Percentiles rank a stretch among this genome's conserved stretches.
phyloP scores from a whole-genome alignment of 2,888 invertebrate species.

The Thalpophila matura region DNA sequence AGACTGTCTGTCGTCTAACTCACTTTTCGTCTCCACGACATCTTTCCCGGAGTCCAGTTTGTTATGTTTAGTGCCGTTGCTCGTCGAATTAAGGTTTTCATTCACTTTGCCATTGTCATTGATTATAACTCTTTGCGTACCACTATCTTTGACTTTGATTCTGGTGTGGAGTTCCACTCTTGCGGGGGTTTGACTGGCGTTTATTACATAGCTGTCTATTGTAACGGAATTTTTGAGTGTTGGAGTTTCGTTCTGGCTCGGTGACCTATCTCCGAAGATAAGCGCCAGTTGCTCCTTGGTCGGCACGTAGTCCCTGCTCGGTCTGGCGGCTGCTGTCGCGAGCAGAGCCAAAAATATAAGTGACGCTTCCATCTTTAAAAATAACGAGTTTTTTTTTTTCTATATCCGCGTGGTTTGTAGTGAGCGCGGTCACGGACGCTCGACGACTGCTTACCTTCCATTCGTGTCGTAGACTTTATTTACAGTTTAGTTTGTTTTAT shows the following conservation, averaged over 20 bases:
- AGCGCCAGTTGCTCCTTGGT: conserved; percentile 8
- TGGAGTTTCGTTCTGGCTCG: neutral
- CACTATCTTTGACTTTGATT: conserved; percentile 12
- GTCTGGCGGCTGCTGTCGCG: neutral
- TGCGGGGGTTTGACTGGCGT: neutral
- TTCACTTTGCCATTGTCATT: neutral
- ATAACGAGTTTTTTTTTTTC: too few species aligned
- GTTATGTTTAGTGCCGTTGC: neutral
- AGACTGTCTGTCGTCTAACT: conserved; percentile 21
- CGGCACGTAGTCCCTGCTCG: conserved; percentile 10
- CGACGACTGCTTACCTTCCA: conserved; percentile 22
- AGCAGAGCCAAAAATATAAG: conserved; percentile 27
- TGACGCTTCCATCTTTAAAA: conserved; percentile 17
- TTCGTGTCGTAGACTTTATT: conserved; percentile 12
- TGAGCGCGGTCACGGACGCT: conserved; percentile 31
- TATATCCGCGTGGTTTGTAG: neutral
- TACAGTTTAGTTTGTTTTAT: neutral
- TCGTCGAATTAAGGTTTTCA: too few species aligned
- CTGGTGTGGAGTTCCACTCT: conserved; percentile 7
- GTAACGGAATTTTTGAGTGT: neutral
- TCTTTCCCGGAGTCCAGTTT: neutral
- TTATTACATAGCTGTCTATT: conserved; percentile 1
- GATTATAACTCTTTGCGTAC: neutral
- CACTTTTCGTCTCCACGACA: neutral
- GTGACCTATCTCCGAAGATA: conserved; percentile 16